These are phyloP conservation scores for Esox masquinongy DNA, from an alignment of 2,797 vertebrate genomes.

Conservation along the genomic window DNA sequence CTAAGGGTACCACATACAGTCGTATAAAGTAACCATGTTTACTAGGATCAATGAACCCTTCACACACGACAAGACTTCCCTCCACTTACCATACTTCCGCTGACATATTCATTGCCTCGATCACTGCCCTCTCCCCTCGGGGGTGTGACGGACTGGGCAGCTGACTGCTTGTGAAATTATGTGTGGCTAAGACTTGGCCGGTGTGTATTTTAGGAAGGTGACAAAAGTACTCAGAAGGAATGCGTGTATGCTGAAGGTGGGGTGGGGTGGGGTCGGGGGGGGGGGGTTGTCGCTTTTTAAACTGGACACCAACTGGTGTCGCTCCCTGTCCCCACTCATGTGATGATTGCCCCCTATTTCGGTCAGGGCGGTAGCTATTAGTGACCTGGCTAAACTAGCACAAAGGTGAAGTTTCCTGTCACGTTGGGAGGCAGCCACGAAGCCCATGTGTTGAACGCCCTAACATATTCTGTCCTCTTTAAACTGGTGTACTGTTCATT, in stretches of 20 bases:
- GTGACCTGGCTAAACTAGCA: slow-evolving; percentile 40
- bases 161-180: slow-evolving; percentile 30
- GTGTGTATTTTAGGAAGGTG: slow-evolving; percentile 4
- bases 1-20: neutral
- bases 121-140: slow-evolving; percentile 31
- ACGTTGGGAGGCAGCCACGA: neutral
- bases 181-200: slow-evolving; percentile 36
- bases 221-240: slow-evolving; percentile 30
- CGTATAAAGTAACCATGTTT: neutral
- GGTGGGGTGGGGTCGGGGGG: slow-evolving; percentile 52
- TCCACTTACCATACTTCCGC: neutral
- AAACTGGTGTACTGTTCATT: neutral
- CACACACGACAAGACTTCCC: slow-evolving; percentile 9
- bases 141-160: slow-evolving; percentile 37
- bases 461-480: neutral
- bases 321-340: slow-evolving; percentile 46
- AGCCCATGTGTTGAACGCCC: neutral
- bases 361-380: slow-evolving; percentile 48
- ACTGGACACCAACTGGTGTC: slow-evolving; percentile 58
- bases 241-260: slow-evolving; percentile 53
- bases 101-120: slow-evolving; percentile 28
- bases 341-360: slow-evolving; percentile 59
- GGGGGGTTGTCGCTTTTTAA: slow-evolving; percentile 59
- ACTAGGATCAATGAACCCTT: neutral
- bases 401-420: neutral